Evolutionary conservation across 2,888 invertebrate species (phyloP), one percentile per base, ranked within the genome.

Genomic region (Octonoba sinensis): DNA sequence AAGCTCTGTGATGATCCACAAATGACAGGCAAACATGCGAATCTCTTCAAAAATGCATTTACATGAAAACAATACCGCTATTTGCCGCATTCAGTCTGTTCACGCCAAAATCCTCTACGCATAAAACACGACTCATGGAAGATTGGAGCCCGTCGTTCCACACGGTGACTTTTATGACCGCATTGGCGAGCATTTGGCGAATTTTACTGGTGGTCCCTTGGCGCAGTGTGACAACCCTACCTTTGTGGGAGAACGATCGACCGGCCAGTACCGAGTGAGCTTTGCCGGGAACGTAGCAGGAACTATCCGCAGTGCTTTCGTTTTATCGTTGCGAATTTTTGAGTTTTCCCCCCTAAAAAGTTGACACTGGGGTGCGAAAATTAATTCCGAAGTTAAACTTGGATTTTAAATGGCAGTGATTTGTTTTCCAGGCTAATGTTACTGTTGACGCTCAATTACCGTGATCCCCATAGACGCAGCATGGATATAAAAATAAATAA

Each of bases 161-260:
- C 56, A 57, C n/a, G 27, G 47, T 57, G 46, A 65, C 57, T 18
- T 65, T 81, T 81, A 81, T 81, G 60, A 36, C 79, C 73, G 56
- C 62, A 60, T 81, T 72, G 78, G 77, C 77, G 71, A 47, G 77
- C 4, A 3, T n/a, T 72, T 79, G 78, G 79, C 79, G 67, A 22
- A 13, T 64, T 44, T 49, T 24, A 15, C n/a, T 49, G 2, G 1
- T 54, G 20, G 15, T 12, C 67, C 20, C 69, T 81, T 81, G 79
- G 79, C 79, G 79, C 73, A 81, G 22, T 64, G 79, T 67, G 79
- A 77, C 73, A 81, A 81, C 79, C 79, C 79, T 81, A 81, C 73
- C 79, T 81, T 81, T 81, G 69, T 81, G 67, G 69, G 57, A 20
- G 56, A 69, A 73, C 73, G 67, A 81, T 81, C 79, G 79, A 81